Evolutionary conservation across 2,113 vertebrate genomes (phyloP).

Genomic region (Oncorhynchus mykiss): DNA sequence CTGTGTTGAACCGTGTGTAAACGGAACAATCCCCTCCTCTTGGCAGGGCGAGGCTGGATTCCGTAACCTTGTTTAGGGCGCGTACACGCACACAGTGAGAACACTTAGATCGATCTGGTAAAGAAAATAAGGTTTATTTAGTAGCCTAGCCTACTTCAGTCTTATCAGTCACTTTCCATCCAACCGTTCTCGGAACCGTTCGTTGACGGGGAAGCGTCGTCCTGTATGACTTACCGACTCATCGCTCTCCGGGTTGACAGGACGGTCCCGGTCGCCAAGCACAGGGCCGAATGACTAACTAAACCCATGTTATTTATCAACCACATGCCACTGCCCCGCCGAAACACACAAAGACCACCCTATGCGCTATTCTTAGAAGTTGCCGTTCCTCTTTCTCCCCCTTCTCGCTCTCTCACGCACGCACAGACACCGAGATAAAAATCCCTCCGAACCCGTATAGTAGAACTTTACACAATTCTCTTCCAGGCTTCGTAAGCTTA

Average conservation of each 20-base stretch:
- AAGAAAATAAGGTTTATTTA: too few relatives aligned
- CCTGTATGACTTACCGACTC: background rate
- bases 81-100: slow-evolving; percentile 30
- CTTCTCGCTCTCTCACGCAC: slow-evolving; percentile 37
- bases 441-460: background rate
- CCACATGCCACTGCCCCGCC: slow-evolving; percentile 70
- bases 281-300: slow-evolving; percentile 45
- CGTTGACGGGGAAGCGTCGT: background rate
- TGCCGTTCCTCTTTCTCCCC: slow-evolving; percentile 51
- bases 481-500: too few relatives aligned
- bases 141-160: background rate
- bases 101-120: background rate
- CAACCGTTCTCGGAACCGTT: slow-evolving; percentile 23
- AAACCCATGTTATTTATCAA: slow-evolving; percentile 65
- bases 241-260: slow-evolving; percentile 38
- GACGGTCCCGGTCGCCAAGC: slow-evolving; percentile 41
- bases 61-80: slow-evolving; percentile 75
- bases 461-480: too few relatives aligned
- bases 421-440: background rate
- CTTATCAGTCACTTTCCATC: slow-evolving; percentile 49
- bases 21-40: slow-evolving; percentile 54
- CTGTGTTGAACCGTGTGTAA: slow-evolving; percentile 59
- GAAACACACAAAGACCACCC: slow-evolving; percentile 75
- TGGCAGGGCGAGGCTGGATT: slow-evolving; percentile 73
- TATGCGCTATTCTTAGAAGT: slow-evolving; percentile 74